Conservation (phyloP, 2,113 vertebrate species). For the Eretmochelys imbricata region DNA sequence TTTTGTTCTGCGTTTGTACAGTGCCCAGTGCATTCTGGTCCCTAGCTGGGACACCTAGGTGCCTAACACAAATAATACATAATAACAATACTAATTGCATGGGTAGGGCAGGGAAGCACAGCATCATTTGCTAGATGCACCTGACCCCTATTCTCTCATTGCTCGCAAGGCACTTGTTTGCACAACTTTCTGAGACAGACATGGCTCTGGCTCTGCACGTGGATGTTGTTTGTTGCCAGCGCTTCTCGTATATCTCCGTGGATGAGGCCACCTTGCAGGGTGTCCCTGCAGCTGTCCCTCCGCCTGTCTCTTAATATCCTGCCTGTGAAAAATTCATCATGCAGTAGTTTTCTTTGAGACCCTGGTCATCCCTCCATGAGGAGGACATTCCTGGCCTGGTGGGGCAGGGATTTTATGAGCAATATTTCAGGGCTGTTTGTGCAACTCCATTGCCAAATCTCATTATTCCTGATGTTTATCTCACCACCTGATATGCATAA, state of each 20-base stretch:
- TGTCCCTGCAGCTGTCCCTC: neutral
- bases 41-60: neutral
- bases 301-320: neutral
- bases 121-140: neutral
- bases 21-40: neutral
- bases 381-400: neutral
- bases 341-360: neutral
- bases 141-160: neutral
- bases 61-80: neutral
- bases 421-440: constrained; percentile 60
- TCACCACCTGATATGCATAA: neutral
- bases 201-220: neutral
- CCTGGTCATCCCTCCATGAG: neutral
- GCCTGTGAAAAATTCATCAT: neutral
- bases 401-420: constrained; percentile 38
- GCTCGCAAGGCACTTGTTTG: neutral
- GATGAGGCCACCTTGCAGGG: accelerated
- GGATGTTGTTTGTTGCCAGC: neutral
- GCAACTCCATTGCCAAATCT: constrained; percentile 70
- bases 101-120: neutral
- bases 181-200: neutral
- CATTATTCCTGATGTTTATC: constrained; percentile 61
- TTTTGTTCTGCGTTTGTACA: neutral
- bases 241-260: neutral
- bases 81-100: neutral